Percentiles rank a stretch among this genome's conserved stretches.
Conservation (phyloP, 2,888 invertebrate species). For the Himalopsyche japonica region DNA sequence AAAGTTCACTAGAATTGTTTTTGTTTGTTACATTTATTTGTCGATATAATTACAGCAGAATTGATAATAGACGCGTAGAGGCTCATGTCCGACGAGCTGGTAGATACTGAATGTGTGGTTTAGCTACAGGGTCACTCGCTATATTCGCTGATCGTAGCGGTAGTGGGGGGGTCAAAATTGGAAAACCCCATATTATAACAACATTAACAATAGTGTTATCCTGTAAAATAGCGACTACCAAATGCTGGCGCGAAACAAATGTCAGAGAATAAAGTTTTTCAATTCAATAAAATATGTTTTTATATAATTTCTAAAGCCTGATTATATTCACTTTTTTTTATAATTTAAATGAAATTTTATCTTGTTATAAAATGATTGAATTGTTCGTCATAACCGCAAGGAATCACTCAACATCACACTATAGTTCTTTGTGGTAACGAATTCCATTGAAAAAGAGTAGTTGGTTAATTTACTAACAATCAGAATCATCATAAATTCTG, state of each 20-base stretch:
- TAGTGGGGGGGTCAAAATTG: background rate
- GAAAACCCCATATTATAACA: background rate
- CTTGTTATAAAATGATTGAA: no score
- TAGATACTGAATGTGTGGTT: background rate
- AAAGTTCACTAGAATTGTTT: background rate
- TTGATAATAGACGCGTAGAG: background rate
- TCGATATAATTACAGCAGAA: background rate
- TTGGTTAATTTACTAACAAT: no score
- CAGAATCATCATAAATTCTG: no score
- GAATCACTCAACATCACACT: no score
- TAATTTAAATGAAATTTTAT: no score
- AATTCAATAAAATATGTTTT: no score
- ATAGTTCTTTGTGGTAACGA: no score
- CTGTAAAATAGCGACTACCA: background rate
- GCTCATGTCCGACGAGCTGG: background rate
- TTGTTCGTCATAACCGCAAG: no score
- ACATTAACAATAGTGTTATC: background rate
- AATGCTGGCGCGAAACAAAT: background rate
- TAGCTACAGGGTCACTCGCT: background rate
- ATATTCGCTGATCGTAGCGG: background rate
- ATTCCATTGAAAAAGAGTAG: no score
- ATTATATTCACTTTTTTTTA: no score
- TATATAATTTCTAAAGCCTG: no score
- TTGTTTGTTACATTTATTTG: background rate
- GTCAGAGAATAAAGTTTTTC: background rate